These are phyloP conservation scores for Gastracanthus pulcherrimus DNA, from an alignment of 2,888 invertebrate genomes.

Conservation along the genomic window DNA sequence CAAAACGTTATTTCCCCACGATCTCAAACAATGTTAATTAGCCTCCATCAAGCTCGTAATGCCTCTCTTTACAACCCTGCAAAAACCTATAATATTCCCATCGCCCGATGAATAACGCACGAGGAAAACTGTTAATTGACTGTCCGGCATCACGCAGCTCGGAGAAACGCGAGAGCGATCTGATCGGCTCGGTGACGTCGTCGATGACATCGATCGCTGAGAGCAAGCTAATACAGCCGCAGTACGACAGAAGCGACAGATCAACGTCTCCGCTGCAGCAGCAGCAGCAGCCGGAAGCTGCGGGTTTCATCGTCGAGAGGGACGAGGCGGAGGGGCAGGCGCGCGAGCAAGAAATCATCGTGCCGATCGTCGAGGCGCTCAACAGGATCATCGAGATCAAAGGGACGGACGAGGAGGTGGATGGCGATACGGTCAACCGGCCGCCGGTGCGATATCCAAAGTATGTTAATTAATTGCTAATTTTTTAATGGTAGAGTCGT, in stretches of 20 bases:
- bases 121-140: neutral
- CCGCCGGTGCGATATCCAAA: neutral
- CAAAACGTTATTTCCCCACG: too few relatives aligned
- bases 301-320: neutral
- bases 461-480: neutral
- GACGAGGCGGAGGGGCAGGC: neutral
- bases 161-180: conserved; percentile 32
- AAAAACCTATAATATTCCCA: too few relatives aligned
- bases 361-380: conserved; percentile 63
- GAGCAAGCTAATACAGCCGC: neutral
- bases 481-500: neutral
- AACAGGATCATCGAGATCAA: conserved; percentile 60
- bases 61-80: too few relatives aligned
- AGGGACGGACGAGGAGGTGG: neutral
- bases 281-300: conserved; percentile 18
- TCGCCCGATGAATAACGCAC: neutral
- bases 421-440: neutral
- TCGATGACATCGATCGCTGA: neutral
- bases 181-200: conserved; percentile 29
- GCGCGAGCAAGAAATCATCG: conserved; percentile 59
- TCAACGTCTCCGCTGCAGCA: conserved; percentile 28
- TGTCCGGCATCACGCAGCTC: conserved; percentile 30
- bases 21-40: too few relatives aligned
- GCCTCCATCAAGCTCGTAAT: too few relatives aligned
- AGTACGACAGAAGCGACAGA: conserved; percentile 1